phyloP scores from a whole-genome alignment of 2,888 invertebrate species.

The Resseliella maxima region DNA sequence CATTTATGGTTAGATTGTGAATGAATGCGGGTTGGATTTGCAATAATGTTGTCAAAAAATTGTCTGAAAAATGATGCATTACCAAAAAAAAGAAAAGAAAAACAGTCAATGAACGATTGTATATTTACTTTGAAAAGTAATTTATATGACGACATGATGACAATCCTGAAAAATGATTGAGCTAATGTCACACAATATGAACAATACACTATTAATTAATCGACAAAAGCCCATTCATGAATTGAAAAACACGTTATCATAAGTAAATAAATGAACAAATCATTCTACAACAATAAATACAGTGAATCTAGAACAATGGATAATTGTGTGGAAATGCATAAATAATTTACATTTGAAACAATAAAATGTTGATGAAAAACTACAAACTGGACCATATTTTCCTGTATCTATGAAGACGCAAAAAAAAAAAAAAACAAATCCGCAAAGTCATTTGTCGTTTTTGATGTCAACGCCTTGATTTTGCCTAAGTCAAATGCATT shows the following conservation, averaged over 20 bases:
- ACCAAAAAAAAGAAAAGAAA: neutral
- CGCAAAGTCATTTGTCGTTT: neutral
- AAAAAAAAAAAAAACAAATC: no score
- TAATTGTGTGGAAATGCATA: neutral
- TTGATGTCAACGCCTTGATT: neutral
- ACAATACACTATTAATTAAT: slow-evolving; percentile 54
- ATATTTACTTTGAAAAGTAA: neutral
- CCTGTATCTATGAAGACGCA: no score
- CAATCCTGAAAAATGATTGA: slow-evolving; percentile 32
- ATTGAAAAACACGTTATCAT: no score
- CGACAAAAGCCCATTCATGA: neutral
- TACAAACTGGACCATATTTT: neutral
- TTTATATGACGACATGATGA: neutral
- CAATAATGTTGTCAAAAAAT: slow-evolving; percentile 1
- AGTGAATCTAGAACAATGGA: neutral
- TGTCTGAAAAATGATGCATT: neutral
- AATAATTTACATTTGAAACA: neutral
- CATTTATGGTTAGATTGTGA: neutral
- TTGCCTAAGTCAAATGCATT: neutral
- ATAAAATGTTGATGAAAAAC: neutral
- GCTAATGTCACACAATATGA: neutral
- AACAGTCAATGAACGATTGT: no score
- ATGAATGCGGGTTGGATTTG: slow-evolving; percentile 36
- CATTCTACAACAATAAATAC: neutral
- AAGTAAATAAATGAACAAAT: neutral